Evolutionary conservation across 2,797 vertebrate species (phyloP).

Genomic region (Propithecus deckenii): DNA sequence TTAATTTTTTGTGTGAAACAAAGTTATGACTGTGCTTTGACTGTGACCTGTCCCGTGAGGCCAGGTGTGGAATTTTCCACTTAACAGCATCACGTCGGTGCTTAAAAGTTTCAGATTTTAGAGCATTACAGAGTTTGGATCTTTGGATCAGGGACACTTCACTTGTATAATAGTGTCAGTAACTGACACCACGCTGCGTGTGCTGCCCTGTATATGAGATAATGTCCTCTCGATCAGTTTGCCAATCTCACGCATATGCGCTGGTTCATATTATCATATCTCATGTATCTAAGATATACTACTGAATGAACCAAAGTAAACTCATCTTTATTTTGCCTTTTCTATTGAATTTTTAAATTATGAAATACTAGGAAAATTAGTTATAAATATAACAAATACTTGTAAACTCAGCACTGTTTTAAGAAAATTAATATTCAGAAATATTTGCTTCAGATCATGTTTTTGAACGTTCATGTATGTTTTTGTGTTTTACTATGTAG

Average conservation of each 20-base stretch:
- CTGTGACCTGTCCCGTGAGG: background rate
- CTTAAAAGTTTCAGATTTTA: background rate
- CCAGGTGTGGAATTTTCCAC: background rate
- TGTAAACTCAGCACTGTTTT: background rate
- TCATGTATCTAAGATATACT: background rate
- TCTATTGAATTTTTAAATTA: conserved; percentile 28
- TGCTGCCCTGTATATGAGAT: background rate
- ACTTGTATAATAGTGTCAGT: background rate
- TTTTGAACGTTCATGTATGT: background rate
- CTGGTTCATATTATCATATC: background rate
- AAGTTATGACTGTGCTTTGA: background rate
- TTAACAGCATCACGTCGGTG: background rate
- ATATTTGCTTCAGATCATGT: background rate
- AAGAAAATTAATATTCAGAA: conserved; percentile 11
- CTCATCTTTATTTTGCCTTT: background rate
- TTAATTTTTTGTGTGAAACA: background rate
- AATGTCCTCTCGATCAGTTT: background rate
- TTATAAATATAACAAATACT: background rate
- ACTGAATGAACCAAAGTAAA: background rate
- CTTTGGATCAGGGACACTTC: background rate
- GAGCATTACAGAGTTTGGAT: background rate
- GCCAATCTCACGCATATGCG: background rate
- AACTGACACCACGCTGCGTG: background rate
- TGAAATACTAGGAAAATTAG: background rate
- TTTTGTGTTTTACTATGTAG: background rate